Conservation (phyloP, 2,797 vertebrate species). For the Hafferia zeledoni region DNA sequence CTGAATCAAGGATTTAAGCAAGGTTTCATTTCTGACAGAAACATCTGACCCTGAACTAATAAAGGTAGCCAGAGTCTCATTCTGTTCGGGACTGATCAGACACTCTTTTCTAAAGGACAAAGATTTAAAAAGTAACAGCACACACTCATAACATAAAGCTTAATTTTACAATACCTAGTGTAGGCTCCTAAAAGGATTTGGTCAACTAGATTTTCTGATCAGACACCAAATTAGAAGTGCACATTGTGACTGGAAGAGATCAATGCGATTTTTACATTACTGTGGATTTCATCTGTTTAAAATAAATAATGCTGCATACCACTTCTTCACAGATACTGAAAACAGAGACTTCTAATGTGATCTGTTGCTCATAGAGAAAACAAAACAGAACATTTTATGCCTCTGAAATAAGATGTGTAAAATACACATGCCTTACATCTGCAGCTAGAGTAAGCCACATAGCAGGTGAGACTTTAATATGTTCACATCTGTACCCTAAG, state of each 20-base stretch:
- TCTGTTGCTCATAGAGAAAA: not conserved
- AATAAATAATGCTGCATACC: not conserved
- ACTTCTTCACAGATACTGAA: not conserved
- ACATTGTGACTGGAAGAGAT: not conserved
- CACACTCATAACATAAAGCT: not conserved
- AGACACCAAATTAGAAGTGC: not conserved
- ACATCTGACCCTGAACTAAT: not conserved
- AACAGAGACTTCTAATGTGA: not conserved
- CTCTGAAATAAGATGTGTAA: not conserved
- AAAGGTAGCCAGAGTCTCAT: not conserved
- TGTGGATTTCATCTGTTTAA: not conserved
- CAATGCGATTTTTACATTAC: not conserved
- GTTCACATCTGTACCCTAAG: not conserved
- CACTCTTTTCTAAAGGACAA: not conserved
- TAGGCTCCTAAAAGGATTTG: not conserved
- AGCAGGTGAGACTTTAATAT: not conserved
- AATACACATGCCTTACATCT: not conserved
- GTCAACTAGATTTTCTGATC: not conserved
- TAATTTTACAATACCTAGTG: not conserved
- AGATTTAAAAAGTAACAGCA: not conserved
- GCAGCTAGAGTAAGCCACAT: not conserved
- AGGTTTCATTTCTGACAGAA: not conserved
- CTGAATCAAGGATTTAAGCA: not conserved
- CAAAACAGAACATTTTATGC: not conserved
- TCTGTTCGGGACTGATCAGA: not conserved